Evolutionary conservation across 1,140 invertebrate species (phyloP), one percentile per base, ranked within the genome.

Genomic region (Pteromalus puparum): DNA sequence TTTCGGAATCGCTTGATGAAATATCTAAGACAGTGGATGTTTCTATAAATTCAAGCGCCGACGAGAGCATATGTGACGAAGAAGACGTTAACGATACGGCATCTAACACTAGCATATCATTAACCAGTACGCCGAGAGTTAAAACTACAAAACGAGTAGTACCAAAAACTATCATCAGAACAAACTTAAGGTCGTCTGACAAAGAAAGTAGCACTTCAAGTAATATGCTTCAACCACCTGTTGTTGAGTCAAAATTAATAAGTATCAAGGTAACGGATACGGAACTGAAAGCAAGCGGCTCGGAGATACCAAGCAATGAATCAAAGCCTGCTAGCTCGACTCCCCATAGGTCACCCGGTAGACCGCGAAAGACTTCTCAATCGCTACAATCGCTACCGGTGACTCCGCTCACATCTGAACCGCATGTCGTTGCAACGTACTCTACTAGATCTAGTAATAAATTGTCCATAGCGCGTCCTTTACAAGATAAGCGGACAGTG

Each of bases 361-460:
- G 80, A 65, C 79, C 80, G 15, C 46, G 74, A 65, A 85, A 85
- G 21, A 42, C 81, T n/a, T 81, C 65, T 12, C 79, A 70, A 21
- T 68, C 48, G 4, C 5, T 68, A 42, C 79, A 70, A 21, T 68
- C 48, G 4, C 5, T 68, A 42, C 28, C 68, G 4, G 13, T 13
- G 21, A 26, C 9, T 18, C 21, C 28, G 30, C 18, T 21, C 21
- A 9, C 48, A 2, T 15, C n/a, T 10, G 83, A 85, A 34, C 48
- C 83, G 7, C 73, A 61, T 73, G 42, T 46, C 30, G 26, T 61
- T 7, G 15, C 38, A 30, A 77, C 46, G 9, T 79, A 85, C 15
- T 78, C 80, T 15, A 85, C 80, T 26, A 85, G 84, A 13, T 85
- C 84, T 78, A 85, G 7, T 70, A 81, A 77, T 38, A 76, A 85